Conservation (phyloP, 2,888 invertebrate genomes). For the Masnerella sp. region DNA sequence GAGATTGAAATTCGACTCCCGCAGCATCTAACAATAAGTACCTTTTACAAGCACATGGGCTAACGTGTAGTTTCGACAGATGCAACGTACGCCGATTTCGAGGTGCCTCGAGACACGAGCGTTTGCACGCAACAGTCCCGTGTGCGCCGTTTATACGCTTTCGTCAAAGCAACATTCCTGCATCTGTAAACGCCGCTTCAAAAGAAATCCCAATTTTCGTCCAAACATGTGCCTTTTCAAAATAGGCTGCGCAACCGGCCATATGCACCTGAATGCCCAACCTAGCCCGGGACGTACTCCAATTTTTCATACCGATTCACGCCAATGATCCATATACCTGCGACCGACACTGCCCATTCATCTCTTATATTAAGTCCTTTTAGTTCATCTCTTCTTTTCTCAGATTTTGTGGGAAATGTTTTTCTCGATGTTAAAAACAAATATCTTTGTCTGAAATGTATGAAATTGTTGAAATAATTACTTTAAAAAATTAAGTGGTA, state of each 20-base stretch:
- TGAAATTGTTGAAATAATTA: no score
- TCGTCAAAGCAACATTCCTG: conserved; percentile 54
- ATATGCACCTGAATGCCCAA: conserved; percentile 2
- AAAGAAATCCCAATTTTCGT: conserved; percentile 46
- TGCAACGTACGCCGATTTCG: conserved; percentile 47
- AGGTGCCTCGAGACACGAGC: conserved; percentile 54
- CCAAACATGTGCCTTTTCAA: conserved; percentile 21
- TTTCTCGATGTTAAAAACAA: no score
- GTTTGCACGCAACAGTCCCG: conserved; percentile 57
- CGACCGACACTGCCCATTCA: conserved; percentile 20
- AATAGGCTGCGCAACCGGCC: neutral
- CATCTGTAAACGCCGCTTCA: conserved; percentile 40
- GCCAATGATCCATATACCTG: conserved; percentile 10
- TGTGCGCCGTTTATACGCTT: conserved; percentile 39
- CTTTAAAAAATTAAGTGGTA: no score
- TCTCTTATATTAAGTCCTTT: neutral
- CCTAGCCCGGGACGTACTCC: neutral
- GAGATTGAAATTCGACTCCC: conserved; percentile 53
- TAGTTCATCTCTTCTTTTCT: conserved; percentile 9
- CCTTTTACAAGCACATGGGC: conserved; percentile 46
- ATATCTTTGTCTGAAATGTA: no score
- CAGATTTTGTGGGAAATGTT: neutral
- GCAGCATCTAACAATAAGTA: conserved; percentile 47
- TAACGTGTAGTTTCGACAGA: conserved; percentile 58
- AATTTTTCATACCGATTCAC: conserved; percentile 24